A percentile compares a stretch with the other conserved stretches of the same genome.
Conservation (phyloP, 2,888 invertebrate species). For the Teleiodes luculella region DNA sequence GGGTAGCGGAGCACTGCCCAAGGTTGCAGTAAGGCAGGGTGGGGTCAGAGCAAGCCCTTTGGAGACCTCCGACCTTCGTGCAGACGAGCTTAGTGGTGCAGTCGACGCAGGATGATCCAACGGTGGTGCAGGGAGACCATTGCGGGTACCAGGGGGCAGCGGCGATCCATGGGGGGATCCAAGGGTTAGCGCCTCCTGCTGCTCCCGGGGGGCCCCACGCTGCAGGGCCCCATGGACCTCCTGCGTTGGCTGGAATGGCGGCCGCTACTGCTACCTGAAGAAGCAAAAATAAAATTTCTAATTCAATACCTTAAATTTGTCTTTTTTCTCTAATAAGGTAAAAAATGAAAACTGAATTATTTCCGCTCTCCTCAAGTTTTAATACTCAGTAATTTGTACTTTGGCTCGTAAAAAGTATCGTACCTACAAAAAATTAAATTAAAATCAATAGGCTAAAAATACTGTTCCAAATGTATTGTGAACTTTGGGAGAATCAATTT, state of each 20-base stretch:
- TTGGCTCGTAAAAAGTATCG: no score
- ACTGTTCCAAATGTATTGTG: no score
- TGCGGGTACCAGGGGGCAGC: conserved; percentile 61
- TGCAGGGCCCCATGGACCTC: conserved; percentile 25
- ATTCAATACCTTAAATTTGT: no score
- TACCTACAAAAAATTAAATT: no score
- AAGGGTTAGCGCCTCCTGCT: conserved; percentile 48
- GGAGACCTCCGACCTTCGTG: conserved; percentile 60
- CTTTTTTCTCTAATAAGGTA: no score
- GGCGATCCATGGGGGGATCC: conserved; percentile 65
- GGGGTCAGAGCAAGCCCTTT: conserved; percentile 58
- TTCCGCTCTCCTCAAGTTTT: no score
- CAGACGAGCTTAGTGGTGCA: conserved; percentile 60
- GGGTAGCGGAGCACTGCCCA: conserved; percentile 68
- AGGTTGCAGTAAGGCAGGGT: conserved; percentile 64
- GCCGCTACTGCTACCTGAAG: conserved; percentile 48
- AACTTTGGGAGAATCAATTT: not conserved
- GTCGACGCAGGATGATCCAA: conserved; percentile 55
- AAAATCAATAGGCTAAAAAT: no score
- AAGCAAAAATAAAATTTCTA: not conserved
- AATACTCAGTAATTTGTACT: no score
- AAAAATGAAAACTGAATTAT: no score
- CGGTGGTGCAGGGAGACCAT: conserved; percentile 54
- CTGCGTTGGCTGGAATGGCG: conserved; percentile 45
- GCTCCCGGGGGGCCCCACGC: conserved; percentile 28